A percentile compares a stretch with the other conserved stretches of the same genome.
Conservation (phyloP, 1,140 invertebrate genomes). For the Nymphalis io region DNA sequence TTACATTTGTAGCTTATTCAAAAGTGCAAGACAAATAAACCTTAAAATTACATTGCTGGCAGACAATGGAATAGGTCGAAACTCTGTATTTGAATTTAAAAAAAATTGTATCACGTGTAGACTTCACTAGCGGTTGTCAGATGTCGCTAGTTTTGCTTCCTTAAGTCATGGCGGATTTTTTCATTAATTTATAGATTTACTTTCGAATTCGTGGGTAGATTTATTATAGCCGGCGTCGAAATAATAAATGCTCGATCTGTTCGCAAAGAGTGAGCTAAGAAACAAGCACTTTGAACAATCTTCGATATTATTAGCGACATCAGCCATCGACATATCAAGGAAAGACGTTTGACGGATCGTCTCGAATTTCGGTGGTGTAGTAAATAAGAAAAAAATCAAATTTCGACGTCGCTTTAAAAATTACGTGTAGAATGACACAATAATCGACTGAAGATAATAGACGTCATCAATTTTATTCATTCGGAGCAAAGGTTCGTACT, state of each 20-base stretch:
- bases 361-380: slow-evolving; percentile 65
- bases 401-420: slow-evolving; percentile 64
- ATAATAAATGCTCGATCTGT: slow-evolving; percentile 60
- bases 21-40: background rate
- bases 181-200: slow-evolving; percentile 66
- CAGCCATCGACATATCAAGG: slow-evolving; percentile 45
- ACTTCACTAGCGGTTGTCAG: slow-evolving; percentile 55
- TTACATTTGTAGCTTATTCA: background rate
- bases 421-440: slow-evolving; percentile 67
- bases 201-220: slow-evolving; percentile 74
- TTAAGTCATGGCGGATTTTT: slow-evolving; percentile 78
- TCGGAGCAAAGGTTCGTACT: slow-evolving; percentile 60
- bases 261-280: slow-evolving; percentile 55
- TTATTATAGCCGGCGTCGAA: slow-evolving; percentile 68
- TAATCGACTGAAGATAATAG: slow-evolving; percentile 51
- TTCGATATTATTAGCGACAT: slow-evolving; percentile 44
- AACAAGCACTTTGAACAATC: slow-evolving; percentile 54
- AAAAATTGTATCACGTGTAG: slow-evolving; percentile 72
- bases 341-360: slow-evolving; percentile 56
- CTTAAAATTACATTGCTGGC: slow-evolving; percentile 44
- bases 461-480: slow-evolving; percentile 56
- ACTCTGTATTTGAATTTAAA: slow-evolving; percentile 60
- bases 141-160: slow-evolving; percentile 66
- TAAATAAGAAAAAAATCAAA: slow-evolving; percentile 56
- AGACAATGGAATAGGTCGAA: slow-evolving; percentile 53